Percentiles rank a stretch among this genome's conserved stretches.
Conservation (phyloP, 2,797 vertebrate genomes). For the Dendrocincla fuliginosa region DNA sequence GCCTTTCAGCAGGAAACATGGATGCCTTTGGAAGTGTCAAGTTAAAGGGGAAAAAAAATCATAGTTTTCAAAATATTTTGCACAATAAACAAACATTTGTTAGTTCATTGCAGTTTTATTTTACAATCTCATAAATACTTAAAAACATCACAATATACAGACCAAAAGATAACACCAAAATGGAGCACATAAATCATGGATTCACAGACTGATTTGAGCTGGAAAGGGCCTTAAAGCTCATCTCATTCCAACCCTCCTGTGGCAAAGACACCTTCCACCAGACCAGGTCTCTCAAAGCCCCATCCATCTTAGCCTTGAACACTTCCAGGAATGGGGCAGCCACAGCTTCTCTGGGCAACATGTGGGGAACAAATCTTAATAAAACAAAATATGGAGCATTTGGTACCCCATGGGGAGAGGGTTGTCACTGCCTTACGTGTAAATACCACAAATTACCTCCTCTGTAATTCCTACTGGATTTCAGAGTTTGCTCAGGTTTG, state of each 20-base stretch:
- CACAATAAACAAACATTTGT: background rate
- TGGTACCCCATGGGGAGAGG: background rate
- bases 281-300: background rate
- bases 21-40: background rate
- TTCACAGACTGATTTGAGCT: background rate
- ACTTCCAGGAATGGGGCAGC: background rate
- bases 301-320: background rate
- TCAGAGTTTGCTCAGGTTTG: background rate
- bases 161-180: background rate
- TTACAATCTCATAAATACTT: background rate
- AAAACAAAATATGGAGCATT: background rate
- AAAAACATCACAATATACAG: background rate
- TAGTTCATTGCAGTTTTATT: background rate
- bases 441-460: background rate
- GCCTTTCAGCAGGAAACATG: fast-evolving
- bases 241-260: background rate
- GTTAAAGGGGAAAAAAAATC: fast-evolving
- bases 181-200: background rate
- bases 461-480: background rate
- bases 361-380: background rate
- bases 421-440: fast-evolving
- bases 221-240: background rate
- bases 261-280: background rate
- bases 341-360: background rate
- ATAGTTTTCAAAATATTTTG: background rate